These are phyloP conservation scores for Tiliqua scincoides DNA, from an alignment of 2,113 vertebrate genomes.

Conservation along the genomic window DNA sequence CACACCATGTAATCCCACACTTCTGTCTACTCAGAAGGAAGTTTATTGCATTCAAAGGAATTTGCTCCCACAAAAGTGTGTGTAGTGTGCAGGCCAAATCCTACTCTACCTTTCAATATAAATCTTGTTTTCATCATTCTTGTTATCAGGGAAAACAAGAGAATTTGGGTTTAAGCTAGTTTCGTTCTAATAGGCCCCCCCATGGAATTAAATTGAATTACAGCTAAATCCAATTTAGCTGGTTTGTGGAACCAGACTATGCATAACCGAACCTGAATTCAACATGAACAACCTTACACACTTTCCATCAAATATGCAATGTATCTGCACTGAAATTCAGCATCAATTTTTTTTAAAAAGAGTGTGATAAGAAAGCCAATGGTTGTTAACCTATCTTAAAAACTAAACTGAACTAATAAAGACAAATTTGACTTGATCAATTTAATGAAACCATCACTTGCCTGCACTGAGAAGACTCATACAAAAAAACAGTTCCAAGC, in stretches of 20 bases:
- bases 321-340: neutral
- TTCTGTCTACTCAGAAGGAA: no score
- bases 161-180: neutral
- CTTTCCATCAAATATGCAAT: neutral
- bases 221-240: neutral
- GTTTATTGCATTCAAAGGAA: no score
- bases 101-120: neutral
- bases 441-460: neutral
- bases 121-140: neutral
- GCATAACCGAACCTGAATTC: neutral
- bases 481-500: neutral
- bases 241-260: neutral
- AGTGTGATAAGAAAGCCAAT: neutral
- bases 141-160: neutral
- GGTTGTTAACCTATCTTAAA: neutral
- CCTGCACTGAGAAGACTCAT: neutral
- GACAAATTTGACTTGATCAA: neutral
- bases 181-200: neutral
- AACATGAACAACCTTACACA: neutral
- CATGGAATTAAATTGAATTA: neutral
- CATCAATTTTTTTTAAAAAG: neutral
- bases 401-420: neutral
- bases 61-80: no score
- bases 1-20: no score
- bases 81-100: neutral